Evolutionary conservation across 2,113 vertebrate species (phyloP), one percentile per base, ranked within the genome.

Genomic region (Lates calcarifer): DNA sequence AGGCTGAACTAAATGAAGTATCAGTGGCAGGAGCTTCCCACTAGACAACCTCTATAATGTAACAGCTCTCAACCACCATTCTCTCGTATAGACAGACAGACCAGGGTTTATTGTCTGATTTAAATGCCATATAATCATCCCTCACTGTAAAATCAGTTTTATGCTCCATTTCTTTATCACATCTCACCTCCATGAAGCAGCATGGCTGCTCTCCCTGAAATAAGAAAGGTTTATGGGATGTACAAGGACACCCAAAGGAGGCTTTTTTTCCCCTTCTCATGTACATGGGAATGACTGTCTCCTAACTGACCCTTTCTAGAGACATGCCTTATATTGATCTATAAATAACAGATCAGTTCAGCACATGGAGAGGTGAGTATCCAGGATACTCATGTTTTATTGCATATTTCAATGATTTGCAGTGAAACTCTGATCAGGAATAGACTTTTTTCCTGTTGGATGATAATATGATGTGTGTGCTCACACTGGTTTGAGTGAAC

Each of bases 11-110:
- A 58, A 83, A 31, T 43, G 68, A 65, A 79, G 72, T 29, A 7
- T 64, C 31, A 12, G 61, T 77, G 84, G 83, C 79, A 73, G 68
- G 29, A 86, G 71, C 67, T 57, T 55, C 77, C 74, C 53, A 80
- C 85, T 85, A 28, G 0, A 56, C 57, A 85, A 4, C n/a, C 67
- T 69, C 37, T 61, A 37, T 72, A 73, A 72, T 28, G 17, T 24
- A 22, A 17, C 45, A n/a, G 51, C 64, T 65, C 58, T 47, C 74
- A 26, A 7, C 33, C 31, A 9, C 35, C 26, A 43, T 26, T 33
- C 56, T n/a, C 51, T 47, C 26, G 45, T 28, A 55, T 77, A 43
- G 79, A 73, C 70, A 87, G 35, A 29, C 60, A 3, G 45, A 6
- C 37, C n/a, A 8, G 51, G 45, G 22, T 74, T 79, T 77, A 66